These are phyloP conservation scores for Actinemys pallida DNA, from an alignment of 2,113 vertebrate species.

Conservation along the genomic window DNA sequence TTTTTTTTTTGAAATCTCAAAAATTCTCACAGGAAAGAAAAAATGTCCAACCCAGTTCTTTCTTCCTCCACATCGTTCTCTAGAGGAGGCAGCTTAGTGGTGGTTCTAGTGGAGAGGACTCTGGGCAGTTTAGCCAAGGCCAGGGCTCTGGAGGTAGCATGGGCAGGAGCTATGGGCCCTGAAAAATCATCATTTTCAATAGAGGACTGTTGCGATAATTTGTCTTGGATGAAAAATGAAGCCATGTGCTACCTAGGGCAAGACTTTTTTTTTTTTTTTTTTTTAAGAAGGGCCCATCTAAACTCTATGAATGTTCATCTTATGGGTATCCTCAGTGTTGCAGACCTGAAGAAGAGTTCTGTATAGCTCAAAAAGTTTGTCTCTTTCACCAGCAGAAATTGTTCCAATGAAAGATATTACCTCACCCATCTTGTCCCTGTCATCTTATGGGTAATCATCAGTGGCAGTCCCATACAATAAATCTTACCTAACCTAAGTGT, in stretches of 20 bases:
- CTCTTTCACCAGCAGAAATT: not conserved
- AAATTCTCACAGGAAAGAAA: not conserved
- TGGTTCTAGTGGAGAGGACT: not conserved
- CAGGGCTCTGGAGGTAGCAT: not conserved
- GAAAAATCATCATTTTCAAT: not conserved
- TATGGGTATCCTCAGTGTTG: not conserved
- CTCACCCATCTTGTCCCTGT: not conserved
- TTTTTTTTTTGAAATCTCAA: not conserved
- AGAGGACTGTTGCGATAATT: not conserved
- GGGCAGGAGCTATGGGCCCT: not conserved
- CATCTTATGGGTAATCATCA: not conserved
- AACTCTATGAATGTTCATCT: not conserved
- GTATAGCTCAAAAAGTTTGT: not conserved
- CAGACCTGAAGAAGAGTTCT: not conserved
- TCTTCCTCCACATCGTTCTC: not conserved
- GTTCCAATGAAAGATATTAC: not conserved
- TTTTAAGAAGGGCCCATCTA: not conserved
- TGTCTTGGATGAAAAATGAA: not conserved
- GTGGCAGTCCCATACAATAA: not conserved
- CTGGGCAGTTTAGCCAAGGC: not conserved
- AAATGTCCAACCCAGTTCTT: fast-evolving
- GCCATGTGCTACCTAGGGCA: not conserved
- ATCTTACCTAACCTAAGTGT: not conserved
- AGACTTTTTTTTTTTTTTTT: not conserved
- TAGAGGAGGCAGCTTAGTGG: not conserved